Conservation (phyloP, 1,140 invertebrate species). For the Drosophila sp. region DNA sequence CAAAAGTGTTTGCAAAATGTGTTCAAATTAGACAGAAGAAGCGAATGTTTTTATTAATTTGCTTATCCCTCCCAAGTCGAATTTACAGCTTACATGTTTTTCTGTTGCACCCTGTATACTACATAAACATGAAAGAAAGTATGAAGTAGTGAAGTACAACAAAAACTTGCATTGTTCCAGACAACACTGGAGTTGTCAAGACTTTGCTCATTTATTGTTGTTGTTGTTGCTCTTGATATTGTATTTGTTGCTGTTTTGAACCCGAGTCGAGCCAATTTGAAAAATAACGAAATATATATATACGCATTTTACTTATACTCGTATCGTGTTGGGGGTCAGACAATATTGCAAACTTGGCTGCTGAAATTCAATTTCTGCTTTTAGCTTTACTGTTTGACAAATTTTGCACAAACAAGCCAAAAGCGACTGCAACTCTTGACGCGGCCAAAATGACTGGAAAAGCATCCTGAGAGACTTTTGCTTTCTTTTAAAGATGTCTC, state of each 20-base stretch:
- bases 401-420: conserved; percentile 64
- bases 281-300: conserved; percentile 58
- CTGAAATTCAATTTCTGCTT: conserved; percentile 74
- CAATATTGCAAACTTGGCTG: conserved; percentile 57
- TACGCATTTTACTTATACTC: conserved; percentile 62
- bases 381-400: conserved; percentile 75
- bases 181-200: conserved; percentile 63
- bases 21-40: too few relatives aligned
- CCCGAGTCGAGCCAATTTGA: conserved; percentile 73
- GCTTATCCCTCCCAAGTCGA: too few relatives aligned
- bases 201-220: conserved; percentile 32
- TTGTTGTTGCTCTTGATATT: conserved; percentile 44
- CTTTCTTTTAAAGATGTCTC: conserved; percentile 14
- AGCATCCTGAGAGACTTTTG: not conserved
- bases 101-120: conserved; percentile 16
- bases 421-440: conserved; percentile 56
- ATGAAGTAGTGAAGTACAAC: conserved; percentile 7
- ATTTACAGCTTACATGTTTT: too few relatives aligned
- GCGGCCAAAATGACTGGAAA: conserved; percentile 28
- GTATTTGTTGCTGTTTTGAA: conserved; percentile 40
- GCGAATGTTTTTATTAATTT: too few relatives aligned
- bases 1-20: too few relatives aligned
- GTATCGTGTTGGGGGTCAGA: conserved; percentile 55
- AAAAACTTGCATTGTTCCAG: conserved; percentile 43
- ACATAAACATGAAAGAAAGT: not conserved